These are phyloP conservation scores for Lycia hirtaria DNA, from an alignment of 2,888 invertebrate genomes.

Conservation along the genomic window DNA sequence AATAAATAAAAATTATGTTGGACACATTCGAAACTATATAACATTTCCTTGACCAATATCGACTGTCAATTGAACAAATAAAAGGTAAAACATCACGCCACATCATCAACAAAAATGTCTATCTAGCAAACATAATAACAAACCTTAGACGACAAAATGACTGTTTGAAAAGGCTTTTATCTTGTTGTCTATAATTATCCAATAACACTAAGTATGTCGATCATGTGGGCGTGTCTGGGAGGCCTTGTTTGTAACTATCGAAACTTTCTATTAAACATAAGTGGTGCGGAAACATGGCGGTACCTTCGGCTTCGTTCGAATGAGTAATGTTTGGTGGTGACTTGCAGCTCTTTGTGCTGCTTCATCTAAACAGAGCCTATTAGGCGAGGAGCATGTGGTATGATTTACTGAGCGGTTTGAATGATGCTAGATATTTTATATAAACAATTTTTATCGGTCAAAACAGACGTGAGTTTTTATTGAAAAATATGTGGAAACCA, in stretches of 20 bases:
- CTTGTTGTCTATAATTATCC: slow-evolving; percentile 31
- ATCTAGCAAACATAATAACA: slow-evolving; percentile 6
- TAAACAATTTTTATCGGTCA: too few relatives aligned
- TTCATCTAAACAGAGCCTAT: slow-evolving; percentile 63
- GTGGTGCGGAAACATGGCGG: slow-evolving; percentile 63
- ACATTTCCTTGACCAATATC: neutral
- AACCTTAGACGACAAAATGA: slow-evolving; percentile 22
- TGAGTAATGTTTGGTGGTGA: slow-evolving; percentile 72
- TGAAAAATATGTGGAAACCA: too few relatives aligned
- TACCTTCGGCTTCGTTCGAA: slow-evolving; percentile 55
- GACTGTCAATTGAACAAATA: neutral
- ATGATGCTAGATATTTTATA: neutral
- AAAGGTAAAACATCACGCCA: neutral
- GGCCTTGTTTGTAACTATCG: slow-evolving; percentile 36
- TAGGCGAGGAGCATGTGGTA: slow-evolving; percentile 20
- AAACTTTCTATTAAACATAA: slow-evolving; percentile 45
- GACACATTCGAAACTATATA: too few relatives aligned
- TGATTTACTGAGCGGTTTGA: neutral
- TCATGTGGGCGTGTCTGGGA: slow-evolving; percentile 38
- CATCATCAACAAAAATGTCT: neutral
- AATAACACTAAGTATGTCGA: slow-evolving; percentile 28
- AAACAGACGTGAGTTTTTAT: too few relatives aligned
- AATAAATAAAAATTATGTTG: too few relatives aligned
- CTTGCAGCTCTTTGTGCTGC: slow-evolving; percentile 67
- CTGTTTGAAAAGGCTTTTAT: slow-evolving; percentile 22